These are phyloP conservation scores for Notechis scutatus DNA, from an alignment of 2,113 vertebrate species.

Conservation along the genomic window DNA sequence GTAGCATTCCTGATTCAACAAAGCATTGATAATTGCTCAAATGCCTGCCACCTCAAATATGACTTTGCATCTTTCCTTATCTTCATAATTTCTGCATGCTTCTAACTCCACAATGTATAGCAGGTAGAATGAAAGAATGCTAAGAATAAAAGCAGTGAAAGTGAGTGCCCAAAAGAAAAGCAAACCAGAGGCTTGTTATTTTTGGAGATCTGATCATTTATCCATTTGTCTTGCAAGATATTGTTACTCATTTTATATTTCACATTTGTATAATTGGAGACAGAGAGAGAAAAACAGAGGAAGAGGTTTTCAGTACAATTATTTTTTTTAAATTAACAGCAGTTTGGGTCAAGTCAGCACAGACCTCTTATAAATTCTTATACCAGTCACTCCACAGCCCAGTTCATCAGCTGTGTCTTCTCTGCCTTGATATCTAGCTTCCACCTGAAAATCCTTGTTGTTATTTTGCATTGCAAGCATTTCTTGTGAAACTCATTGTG, in stretches of 20 bases:
- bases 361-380: background rate
- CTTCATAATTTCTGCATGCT: background rate
- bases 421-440: background rate
- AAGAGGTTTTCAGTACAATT: background rate
- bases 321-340: background rate
- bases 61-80: background rate
- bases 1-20: background rate
- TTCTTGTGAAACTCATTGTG: slow-evolving; percentile 33
- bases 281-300: background rate
- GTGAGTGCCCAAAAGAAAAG: background rate
- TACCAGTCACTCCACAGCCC: background rate
- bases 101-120: background rate
- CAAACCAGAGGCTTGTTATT: background rate
- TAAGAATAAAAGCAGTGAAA: background rate
- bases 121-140: background rate
- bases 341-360: background rate
- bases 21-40: background rate
- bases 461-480: slow-evolving; percentile 43
- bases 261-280: background rate
- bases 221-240: background rate
- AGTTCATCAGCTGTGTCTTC: too few relatives aligned
- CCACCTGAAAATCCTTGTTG: background rate
- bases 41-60: background rate
- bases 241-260: background rate
- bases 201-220: background rate